A percentile compares a stretch with the other conserved stretches of the same genome.
Evolutionary conservation across 2,113 vertebrate species (phyloP).

Genomic region (Ovibos moschatus): DNA sequence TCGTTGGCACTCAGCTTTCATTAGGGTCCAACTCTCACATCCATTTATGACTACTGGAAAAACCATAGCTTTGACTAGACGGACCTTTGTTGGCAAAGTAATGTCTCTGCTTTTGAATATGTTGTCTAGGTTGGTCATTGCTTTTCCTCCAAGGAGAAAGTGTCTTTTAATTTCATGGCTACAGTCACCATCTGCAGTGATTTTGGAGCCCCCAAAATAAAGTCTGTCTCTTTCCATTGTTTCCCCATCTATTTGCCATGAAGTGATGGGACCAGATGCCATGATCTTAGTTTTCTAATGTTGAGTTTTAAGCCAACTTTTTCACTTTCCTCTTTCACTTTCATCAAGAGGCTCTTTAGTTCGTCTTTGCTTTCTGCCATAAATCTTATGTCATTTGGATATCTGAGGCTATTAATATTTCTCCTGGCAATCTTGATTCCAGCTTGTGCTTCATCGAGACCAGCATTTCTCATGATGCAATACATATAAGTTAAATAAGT

Average conservation of each 20-base stretch:
- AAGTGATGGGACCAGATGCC: neutral
- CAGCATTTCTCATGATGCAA: neutral
- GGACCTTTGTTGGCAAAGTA: neutral
- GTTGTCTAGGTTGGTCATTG: neutral
- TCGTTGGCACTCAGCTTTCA: neutral
- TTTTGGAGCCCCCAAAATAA: neutral
- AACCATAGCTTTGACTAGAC: neutral
- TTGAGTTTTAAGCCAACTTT: neutral
- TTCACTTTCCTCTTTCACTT: neutral
- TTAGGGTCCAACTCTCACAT: neutral
- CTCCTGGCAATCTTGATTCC: neutral
- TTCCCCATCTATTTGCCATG: too few species aligned
- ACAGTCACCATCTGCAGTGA: neutral
- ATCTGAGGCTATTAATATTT: neutral
- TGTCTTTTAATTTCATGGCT: neutral
- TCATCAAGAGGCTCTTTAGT: neutral
- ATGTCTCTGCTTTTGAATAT: neutral
- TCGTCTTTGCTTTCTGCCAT: neutral
- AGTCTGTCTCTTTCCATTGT: neutral
- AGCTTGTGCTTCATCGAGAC: neutral
- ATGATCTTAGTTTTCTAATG: neutral
- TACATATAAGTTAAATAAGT: neutral
- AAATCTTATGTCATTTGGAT: neutral
- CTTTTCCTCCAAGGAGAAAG: neutral
- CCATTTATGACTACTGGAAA: neutral